Evolutionary conservation across 2,888 invertebrate species (phyloP).

Genomic region (Archips crataeganus): DNA sequence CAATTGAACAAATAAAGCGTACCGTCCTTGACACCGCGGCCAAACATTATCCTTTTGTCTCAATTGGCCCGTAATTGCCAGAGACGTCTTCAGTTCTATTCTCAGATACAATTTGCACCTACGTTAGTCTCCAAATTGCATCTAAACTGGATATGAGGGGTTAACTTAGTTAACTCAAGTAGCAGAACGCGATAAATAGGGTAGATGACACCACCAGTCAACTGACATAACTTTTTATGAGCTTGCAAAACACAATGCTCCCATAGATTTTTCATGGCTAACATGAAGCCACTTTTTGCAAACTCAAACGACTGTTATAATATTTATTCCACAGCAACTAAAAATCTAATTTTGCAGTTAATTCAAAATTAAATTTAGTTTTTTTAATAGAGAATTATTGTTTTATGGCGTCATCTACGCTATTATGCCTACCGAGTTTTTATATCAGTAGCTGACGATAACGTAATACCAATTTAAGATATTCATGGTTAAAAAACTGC

Average conservation of each 20-base stretch:
- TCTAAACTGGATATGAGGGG: slow-evolving; percentile 64
- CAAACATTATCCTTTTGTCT: slow-evolving; percentile 85
- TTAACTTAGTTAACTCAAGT: slow-evolving; percentile 50
- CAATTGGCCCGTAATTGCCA: slow-evolving; percentile 83
- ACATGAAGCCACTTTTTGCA: no score
- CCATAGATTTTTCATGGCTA: no score
- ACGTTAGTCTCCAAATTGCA: slow-evolving; percentile 74
- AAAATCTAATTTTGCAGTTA: no score
- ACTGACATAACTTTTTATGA: no score
- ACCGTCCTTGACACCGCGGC: slow-evolving; percentile 77
- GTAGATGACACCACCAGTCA: no score
- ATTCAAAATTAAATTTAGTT: no score
- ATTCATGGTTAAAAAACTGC: not conserved
- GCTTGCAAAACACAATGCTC: no score
- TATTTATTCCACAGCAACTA: no score
- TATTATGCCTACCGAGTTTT: not conserved
- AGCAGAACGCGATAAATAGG: not conserved
- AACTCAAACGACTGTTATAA: no score
- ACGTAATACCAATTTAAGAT: slow-evolving; percentile 48
- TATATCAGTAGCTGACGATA: slow-evolving; percentile 42
- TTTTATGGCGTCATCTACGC: no score
- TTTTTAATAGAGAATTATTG: no score
- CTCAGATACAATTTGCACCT: slow-evolving; percentile 82
- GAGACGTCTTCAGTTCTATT: slow-evolving; percentile 78
- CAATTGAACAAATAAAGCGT: slow-evolving; percentile 72